phyloP scores from a whole-genome alignment of 37 sponge, comb jelly and placozoan genomes.

The Ephydatia muelleri region DNA sequence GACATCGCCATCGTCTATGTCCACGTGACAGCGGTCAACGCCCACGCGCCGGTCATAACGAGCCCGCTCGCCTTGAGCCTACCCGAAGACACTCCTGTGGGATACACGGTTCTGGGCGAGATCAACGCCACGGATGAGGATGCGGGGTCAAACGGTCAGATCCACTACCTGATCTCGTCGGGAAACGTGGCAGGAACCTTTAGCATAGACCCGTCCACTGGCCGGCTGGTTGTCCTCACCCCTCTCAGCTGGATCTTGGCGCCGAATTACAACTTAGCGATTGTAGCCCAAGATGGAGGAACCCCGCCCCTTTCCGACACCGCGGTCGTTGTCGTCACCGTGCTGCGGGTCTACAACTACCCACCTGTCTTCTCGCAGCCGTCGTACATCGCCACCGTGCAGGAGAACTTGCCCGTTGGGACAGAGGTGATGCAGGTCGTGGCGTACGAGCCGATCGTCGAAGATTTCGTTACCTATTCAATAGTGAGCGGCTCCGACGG shows the following conservation, averaged over 20 bases:
- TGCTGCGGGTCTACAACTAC: constrained; percentile 69
- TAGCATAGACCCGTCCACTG: constrained; percentile 34
- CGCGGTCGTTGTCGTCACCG: constrained; percentile 31
- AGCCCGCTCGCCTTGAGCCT: constrained; percentile 38
- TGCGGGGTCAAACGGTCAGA: constrained; percentile 32
- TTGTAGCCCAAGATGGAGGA: constrained; percentile 38
- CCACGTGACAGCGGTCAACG: constrained; percentile 63
- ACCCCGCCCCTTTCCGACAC: constrained; percentile 22
- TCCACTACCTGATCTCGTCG: constrained; percentile 37
- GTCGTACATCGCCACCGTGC: constrained; percentile 2
- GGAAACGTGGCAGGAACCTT: constrained; percentile 17
- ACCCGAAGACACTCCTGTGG: constrained; percentile 58
- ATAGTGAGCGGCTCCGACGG: constrained; percentile 20
- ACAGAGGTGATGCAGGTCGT: constrained; percentile 21
- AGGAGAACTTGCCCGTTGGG: constrained; percentile 20
- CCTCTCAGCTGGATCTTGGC: not conserved
- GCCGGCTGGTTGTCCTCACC: constrained; percentile 13
- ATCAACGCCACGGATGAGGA: constrained; percentile 67
- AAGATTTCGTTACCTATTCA: constrained; percentile 46
- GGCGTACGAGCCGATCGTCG: constrained; percentile 51
- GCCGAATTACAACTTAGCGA: not conserved
- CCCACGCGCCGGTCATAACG: constrained; percentile 69
- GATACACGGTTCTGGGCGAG: constrained; percentile 23
- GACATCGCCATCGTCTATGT: constrained; percentile 33
- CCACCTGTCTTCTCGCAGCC: constrained; percentile 35